These are phyloP conservation scores for Myotis vivesi DNA, from an alignment of 2,797 vertebrate species.

Conservation along the genomic window DNA sequence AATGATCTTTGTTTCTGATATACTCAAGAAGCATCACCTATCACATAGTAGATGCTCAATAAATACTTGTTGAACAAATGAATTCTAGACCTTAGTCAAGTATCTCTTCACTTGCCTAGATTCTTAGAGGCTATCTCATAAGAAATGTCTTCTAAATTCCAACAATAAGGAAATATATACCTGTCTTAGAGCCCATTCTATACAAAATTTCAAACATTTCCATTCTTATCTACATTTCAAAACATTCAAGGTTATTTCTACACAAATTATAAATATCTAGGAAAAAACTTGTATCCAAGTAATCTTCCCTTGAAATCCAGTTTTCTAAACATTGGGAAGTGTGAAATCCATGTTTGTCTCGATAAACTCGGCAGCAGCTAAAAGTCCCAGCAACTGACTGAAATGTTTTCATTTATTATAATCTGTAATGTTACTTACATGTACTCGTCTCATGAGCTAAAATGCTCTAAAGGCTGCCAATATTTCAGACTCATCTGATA, in stretches of 20 bases:
- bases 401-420: background rate
- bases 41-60: background rate
- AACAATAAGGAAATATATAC: background rate
- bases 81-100: background rate
- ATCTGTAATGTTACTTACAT: background rate
- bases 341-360: constrained; percentile 4
- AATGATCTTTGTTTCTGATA: background rate
- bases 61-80: background rate
- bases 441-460: background rate
- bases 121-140: constrained; percentile 22
- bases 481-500: background rate
- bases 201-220: constrained; percentile 20
- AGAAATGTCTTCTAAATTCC: constrained; percentile 8
- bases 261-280: background rate
- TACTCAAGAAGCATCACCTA: background rate
- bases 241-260: constrained; percentile 21
- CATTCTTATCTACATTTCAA: constrained; percentile 1
- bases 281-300: background rate
- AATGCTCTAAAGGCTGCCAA: background rate
- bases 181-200: background rate
- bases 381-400: background rate
- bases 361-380: constrained; percentile 13
- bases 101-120: background rate
- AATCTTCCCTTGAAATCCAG: background rate
- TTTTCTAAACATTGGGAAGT: constrained; percentile 45